Evolutionary conservation across 2,797 vertebrate genomes (phyloP).

Genomic region (Aphelocoma californica): DNA sequence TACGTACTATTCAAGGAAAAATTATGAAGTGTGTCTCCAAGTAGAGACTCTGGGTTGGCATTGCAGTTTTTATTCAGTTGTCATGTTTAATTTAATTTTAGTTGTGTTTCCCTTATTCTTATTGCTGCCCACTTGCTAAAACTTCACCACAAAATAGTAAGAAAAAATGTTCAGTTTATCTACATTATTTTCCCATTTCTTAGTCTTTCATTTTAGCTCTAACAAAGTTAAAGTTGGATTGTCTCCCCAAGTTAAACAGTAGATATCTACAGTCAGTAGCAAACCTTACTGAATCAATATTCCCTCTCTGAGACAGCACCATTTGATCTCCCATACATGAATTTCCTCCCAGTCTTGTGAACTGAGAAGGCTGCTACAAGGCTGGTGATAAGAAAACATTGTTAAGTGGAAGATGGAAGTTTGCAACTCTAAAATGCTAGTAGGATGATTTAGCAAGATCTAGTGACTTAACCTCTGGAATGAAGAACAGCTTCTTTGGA

Average conservation of each 20-base stretch:
- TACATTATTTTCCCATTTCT: not conserved
- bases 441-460: not conserved
- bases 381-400: not conserved
- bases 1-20: not conserved
- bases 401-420: not conserved
- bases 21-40: not conserved
- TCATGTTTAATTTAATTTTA: not conserved
- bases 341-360: not conserved
- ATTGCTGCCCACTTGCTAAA: not conserved
- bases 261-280: not conserved
- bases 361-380: not conserved
- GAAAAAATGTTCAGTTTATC: not conserved
- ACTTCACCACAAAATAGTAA: not conserved
- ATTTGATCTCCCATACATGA: not conserved
- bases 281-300: not conserved
- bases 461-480: not conserved
- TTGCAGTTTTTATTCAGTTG: not conserved
- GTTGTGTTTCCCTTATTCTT: not conserved
- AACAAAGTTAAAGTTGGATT: not conserved
- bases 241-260: not conserved
- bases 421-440: not conserved
- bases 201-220: not conserved
- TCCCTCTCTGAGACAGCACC: not conserved
- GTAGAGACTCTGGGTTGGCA: not conserved
- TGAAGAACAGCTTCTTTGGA: not conserved